A percentile compares a stretch with the other conserved stretches of the same genome.
phyloP scores from a whole-genome alignment of 2,888 invertebrate species.

The Ophraella communa region DNA sequence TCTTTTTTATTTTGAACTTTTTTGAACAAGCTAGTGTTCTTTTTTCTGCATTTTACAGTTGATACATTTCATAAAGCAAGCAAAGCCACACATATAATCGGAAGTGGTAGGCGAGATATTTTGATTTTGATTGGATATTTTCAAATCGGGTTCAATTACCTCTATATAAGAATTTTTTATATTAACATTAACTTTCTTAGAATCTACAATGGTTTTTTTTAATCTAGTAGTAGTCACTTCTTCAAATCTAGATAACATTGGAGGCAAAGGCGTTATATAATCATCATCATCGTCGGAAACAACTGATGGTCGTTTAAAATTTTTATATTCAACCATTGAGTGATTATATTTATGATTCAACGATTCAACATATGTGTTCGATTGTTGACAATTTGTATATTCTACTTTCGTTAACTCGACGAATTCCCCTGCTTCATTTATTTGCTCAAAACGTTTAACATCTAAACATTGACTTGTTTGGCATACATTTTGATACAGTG shows the following conservation, averaged over 20 bases:
- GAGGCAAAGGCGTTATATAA: not conserved
- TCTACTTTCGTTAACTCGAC: not conserved
- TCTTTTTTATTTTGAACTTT: not conserved
- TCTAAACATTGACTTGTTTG: too few species aligned
- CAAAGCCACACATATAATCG: slow-evolving; percentile 7
- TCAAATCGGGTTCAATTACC: not conserved
- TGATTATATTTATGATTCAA: too few species aligned
- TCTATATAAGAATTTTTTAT: not conserved
- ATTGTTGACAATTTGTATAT: not conserved
- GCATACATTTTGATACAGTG: too few species aligned
- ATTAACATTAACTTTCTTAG: not conserved
- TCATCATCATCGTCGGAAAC: not conserved
- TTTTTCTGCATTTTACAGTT: too few species aligned
- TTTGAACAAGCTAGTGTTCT: slow-evolving; percentile 3
- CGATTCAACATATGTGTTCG: not conserved
- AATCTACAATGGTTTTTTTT: not conserved
- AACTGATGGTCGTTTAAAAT: not conserved
- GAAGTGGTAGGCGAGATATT: not conserved
- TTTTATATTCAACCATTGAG: too few species aligned
- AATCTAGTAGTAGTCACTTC: not conserved
- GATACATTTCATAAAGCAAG: slow-evolving; percentile 1
- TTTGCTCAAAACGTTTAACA: too few species aligned
- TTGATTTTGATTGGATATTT: not conserved
- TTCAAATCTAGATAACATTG: not conserved
- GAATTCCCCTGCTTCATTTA: too few species aligned